Evolutionary conservation across 1,140 invertebrate species (phyloP).

Genomic region (Trichomalopsis sarcophagae): DNA sequence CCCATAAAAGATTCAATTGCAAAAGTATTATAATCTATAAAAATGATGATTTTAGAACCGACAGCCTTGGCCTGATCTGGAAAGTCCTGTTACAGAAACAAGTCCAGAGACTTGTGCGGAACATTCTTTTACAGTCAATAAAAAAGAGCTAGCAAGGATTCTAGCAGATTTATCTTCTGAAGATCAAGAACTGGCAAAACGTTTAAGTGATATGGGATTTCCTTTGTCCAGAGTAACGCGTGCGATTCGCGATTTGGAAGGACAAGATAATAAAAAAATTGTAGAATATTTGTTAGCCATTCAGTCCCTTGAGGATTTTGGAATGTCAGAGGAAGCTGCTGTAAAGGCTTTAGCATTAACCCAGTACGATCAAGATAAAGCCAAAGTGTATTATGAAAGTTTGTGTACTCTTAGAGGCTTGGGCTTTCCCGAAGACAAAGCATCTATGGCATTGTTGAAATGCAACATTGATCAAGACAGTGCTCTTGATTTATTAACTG

Average conservation of each 20-base stretch:
- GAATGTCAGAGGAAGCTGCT: conserved; percentile 81
- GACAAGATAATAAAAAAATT: conserved; percentile 89
- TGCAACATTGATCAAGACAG: conserved; percentile 90
- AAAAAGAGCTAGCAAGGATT: conserved; percentile 57
- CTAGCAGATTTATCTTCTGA: conserved; percentile 68
- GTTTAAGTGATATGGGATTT: conserved; percentile 90
- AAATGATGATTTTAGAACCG: conserved; percentile 64
- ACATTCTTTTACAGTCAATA: conserved; percentile 48
- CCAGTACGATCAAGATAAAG: conserved; percentile 73
- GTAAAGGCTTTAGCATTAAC: conserved; percentile 74
- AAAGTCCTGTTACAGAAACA: conserved; percentile 58
- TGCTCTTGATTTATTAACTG: conserved; percentile 88
- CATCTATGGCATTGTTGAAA: conserved; percentile 83
- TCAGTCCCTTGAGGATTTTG: conserved; percentile 79
- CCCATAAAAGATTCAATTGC: neutral
- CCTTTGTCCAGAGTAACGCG: conserved; percentile 84
- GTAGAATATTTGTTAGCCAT: conserved; percentile 71
- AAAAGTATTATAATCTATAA: neutral
- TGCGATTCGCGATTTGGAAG: conserved; percentile 83
- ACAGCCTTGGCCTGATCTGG: conserved; percentile 69
- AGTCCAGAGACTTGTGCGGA: conserved; percentile 47
- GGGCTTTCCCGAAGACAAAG: conserved; percentile 86
- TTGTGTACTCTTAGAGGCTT: conserved; percentile 85
- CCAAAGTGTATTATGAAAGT: conserved; percentile 75
- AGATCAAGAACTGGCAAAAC: conserved; percentile 81